Evolutionary conservation across 2,888 invertebrate species (phyloP).

Genomic region (Pseudanteris insignis): DNA sequence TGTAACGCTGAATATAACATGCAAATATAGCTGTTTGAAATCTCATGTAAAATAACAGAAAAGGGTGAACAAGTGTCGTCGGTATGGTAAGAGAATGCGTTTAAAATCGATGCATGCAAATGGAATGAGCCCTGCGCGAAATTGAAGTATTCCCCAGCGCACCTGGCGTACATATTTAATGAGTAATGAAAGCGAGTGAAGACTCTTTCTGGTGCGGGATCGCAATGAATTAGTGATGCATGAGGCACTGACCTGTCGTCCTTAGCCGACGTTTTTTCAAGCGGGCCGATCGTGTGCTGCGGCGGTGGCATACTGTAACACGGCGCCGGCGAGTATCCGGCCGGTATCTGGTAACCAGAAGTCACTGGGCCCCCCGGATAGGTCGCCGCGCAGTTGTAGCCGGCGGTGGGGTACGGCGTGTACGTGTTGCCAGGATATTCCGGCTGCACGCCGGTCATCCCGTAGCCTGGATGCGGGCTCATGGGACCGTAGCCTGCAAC

Average conservation of each 20-base stretch:
- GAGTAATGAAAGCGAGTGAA: slow-evolving; percentile 30
- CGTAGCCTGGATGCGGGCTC: slow-evolving; percentile 87
- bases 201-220: background rate
- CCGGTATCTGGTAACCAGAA: slow-evolving; percentile 73
- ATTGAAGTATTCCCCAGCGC: no score
- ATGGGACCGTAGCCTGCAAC: slow-evolving; percentile 80
- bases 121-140: no score
- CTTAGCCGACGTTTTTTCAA: slow-evolving; percentile 74
- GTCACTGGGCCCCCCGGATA: slow-evolving; percentile 69
- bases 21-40: no score
- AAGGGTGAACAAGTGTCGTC: no score
- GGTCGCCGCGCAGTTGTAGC: slow-evolving; percentile 69
- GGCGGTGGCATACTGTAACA: slow-evolving; percentile 90
- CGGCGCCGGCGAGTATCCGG: slow-evolving; percentile 76
- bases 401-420: slow-evolving; percentile 75
- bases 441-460: slow-evolving; percentile 78
- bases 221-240: slow-evolving; percentile 9
- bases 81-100: no score
- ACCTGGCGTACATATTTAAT: slow-evolving; percentile 11
- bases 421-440: slow-evolving; percentile 83
- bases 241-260: slow-evolving; percentile 72
- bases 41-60: no score
- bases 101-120: no score
- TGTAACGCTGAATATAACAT: no score
- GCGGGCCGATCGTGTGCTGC: slow-evolving; percentile 69